Evolutionary conservation across 2,113 vertebrate species (phyloP), one percentile per base, ranked within the genome.

Genomic region (Rhizomys pruinosus): DNA sequence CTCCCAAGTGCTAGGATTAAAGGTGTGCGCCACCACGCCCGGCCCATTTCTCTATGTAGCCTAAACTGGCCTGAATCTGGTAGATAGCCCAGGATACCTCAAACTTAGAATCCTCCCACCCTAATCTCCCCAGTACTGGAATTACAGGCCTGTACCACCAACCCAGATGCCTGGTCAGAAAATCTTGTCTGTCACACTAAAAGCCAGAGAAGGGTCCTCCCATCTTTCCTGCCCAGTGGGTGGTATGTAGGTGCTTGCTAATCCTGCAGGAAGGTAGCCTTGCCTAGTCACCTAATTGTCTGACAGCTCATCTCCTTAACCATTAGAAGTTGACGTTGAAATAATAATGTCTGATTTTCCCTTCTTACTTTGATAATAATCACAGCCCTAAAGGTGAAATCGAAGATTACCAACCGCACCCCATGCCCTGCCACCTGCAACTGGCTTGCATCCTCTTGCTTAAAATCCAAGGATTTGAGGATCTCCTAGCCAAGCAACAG

Each of bases 271-370:
- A 82, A 80, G 44, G 55, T n/a, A 6, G 23, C n/a, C 39, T 87
- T 68, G 87, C 19, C 5, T 37, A 71, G 23, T 55, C 16, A 22
- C 22, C 52, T 22, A 37, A 25, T 15, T 15, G 32, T 61, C 69
- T 66, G 17, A 16, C 37, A 7, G 13, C 42, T 66, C 79, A 16
- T 64, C 63, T 85, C 73, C 66, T 78, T 32, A 71, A 55, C 59
- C 39, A 74, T 64, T 37, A 72, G 78, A 92, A 74, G 44, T 72
- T 37, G 52, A 82, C 27, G 47, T 2, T 0, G 74, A 87, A 39
- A 91, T 27, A 97, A 87, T 63, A 37, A 52, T 76, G 44, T 85
- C 90, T 64, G n/a, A 84, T 32, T 90, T 86, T 93, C 52, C 47
- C 87, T 91, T 76, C 63, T 86, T 47, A 44, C 27, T 90, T 78